These are phyloP conservation scores for Raja brachyura DNA, from an alignment of 2,113 vertebrate species.

Conservation along the genomic window DNA sequence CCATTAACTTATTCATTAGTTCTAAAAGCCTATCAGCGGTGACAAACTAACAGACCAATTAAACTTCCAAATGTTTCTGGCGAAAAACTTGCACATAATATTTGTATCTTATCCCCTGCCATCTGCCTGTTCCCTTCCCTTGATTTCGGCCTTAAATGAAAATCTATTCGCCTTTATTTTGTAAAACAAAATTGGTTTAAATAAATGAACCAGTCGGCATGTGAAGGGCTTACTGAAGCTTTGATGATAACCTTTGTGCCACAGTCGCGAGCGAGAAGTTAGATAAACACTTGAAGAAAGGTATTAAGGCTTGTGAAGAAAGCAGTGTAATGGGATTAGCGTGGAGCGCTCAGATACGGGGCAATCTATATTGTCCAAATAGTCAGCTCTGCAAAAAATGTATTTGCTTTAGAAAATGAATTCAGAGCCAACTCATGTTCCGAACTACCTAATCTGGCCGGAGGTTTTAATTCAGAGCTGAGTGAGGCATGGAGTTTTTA, in stretches of 20 bases:
- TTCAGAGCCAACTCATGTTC: not conserved
- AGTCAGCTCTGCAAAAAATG: not conserved
- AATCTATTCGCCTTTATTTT: constrained; percentile 1
- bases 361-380: not conserved
- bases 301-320: not conserved
- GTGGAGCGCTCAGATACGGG: not conserved
- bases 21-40: constrained; percentile 40
- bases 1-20: constrained; percentile 42
- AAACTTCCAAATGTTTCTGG: constrained; percentile 32
- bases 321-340: not conserved
- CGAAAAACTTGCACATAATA: constrained; percentile 1
- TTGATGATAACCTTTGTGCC: not conserved
- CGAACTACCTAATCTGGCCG: not conserved
- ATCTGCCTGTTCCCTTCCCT: constrained; percentile 24
- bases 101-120: constrained; percentile 10
- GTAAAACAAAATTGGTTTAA: not conserved
- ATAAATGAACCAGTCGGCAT: not conserved
- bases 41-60: constrained; percentile 40
- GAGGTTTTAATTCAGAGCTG: not conserved
- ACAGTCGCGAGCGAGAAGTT: not conserved
- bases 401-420: constrained; percentile 9
- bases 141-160: constrained; percentile 15
- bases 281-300: not conserved
- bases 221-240: not conserved
- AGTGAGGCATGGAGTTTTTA: not conserved